These are phyloP conservation scores for Pollenia angustigena DNA, from an alignment of 2,888 invertebrate species.

Conservation along the genomic window DNA sequence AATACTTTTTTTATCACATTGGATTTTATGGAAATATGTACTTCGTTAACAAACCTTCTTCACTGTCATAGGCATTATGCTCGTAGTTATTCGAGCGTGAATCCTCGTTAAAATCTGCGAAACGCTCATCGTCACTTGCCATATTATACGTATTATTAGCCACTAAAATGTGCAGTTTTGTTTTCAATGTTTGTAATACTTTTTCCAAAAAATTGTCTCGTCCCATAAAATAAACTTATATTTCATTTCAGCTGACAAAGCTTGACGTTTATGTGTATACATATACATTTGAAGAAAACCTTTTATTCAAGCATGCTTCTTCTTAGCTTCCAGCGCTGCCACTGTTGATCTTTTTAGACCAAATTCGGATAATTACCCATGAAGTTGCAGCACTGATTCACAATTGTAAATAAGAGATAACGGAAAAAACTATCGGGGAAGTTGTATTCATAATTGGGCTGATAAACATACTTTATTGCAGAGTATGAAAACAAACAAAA, in stretches of 20 bases:
- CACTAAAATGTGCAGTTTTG: constrained; percentile 70
- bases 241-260: constrained; percentile 43
- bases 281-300: neutral
- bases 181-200: constrained; percentile 34
- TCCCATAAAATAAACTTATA: neutral
- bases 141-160: constrained; percentile 74
- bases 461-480: too few species aligned
- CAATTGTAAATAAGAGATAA: too few species aligned
- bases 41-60: constrained; percentile 84
- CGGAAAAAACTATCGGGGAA: too few species aligned
- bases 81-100: constrained; percentile 77
- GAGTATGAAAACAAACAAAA: too few species aligned
- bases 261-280: constrained; percentile 52
- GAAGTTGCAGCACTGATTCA: too few species aligned
- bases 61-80: constrained; percentile 84
- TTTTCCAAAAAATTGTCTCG: constrained; percentile 1
- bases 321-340: neutral
- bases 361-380: too few species aligned
- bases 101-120: constrained; percentile 77
- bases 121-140: constrained; percentile 75
- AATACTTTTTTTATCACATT: neutral
- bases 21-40: neutral
- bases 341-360: too few species aligned
- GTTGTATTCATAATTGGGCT: too few species aligned
- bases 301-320: constrained; percentile 41